phyloP scores from a whole-genome alignment of 1,140 invertebrate species.

The Aphaenogaster rudis region DNA sequence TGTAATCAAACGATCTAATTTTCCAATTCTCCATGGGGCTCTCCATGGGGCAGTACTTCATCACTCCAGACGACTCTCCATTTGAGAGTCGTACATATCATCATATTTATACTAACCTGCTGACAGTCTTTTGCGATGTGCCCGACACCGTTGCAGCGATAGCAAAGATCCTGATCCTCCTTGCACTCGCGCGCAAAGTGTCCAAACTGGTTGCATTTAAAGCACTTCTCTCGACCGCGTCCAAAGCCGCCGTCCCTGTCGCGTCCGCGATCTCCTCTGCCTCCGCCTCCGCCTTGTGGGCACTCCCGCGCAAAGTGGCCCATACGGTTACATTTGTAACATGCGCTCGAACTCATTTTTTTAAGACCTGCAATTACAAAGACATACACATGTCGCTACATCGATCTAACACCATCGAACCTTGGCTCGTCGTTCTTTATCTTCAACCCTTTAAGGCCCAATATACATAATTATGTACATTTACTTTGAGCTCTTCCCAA shows the following conservation, averaged over 20 bases:
- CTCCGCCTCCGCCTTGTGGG: constrained; percentile 89
- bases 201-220: constrained; percentile 97
- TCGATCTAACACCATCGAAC: neutral
- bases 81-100: neutral
- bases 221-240: constrained; percentile 94
- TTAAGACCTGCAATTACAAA: constrained; percentile 75
- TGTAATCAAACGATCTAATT: no score
- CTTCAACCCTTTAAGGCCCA: neutral
- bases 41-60: no score
- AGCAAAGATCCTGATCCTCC: constrained; percentile 94
- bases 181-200: constrained; percentile 97
- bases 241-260: constrained; percentile 88
- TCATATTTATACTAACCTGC: constrained; percentile 84
- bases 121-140: constrained; percentile 97
- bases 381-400: neutral
- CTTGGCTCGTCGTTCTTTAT: neutral
- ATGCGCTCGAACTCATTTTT: constrained; percentile 89
- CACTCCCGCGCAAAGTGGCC: constrained; percentile 96
- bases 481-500: no score
- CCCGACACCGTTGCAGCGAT: constrained; percentile 94
- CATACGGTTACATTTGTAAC: constrained; percentile 96
- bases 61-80: no score
- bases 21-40: no score
- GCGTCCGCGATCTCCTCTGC: constrained; percentile 86
- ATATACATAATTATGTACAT: no score